Evolutionary conservation across 2,888 invertebrate genomes (phyloP).

Genomic region (Coelogynopora nodosa): DNA sequence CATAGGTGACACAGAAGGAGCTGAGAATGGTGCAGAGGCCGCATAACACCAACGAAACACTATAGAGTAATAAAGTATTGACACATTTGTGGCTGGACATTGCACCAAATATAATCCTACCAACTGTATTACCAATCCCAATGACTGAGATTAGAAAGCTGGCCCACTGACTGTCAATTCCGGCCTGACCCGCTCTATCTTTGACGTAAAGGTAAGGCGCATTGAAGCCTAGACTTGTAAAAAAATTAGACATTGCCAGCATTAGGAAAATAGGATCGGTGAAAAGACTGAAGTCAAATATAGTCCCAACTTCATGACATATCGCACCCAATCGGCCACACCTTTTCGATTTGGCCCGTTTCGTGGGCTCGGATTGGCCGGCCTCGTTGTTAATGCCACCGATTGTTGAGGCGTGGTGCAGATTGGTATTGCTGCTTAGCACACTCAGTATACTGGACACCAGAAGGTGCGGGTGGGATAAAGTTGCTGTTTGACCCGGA

Average conservation of each 20-base stretch:
- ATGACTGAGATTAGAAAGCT: constrained; percentile 77
- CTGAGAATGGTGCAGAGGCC: constrained; percentile 80
- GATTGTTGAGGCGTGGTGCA: background rate
- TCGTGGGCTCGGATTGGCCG: background rate
- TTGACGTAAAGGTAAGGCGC: constrained; percentile 87
- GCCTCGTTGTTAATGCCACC: background rate
- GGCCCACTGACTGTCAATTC: constrained; percentile 61
- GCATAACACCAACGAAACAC: constrained; percentile 78
- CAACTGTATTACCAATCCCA: constrained; percentile 85
- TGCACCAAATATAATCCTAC: constrained; percentile 70
- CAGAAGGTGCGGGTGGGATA: constrained; percentile 39
- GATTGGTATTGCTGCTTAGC: background rate
- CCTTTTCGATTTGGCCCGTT: background rate
- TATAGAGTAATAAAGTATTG: constrained; percentile 83
- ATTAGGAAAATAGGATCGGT: constrained; percentile 81
- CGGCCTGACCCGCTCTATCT: constrained; percentile 65
- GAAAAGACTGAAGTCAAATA: constrained; percentile 80
- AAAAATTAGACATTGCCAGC: constrained; percentile 80
- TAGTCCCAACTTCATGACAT: constrained; percentile 56
- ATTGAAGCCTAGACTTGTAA: constrained; percentile 86
- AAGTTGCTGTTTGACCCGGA: background rate
- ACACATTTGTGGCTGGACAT: constrained; percentile 67
- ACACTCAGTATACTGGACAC: constrained; percentile 32
- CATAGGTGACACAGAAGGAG: constrained; percentile 72
- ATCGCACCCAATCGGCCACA: background rate